A percentile compares a stretch with the other conserved stretches of the same genome.
Evolutionary conservation across 2,888 invertebrate species (phyloP).

Genomic region (Pterostichus madidus): DNA sequence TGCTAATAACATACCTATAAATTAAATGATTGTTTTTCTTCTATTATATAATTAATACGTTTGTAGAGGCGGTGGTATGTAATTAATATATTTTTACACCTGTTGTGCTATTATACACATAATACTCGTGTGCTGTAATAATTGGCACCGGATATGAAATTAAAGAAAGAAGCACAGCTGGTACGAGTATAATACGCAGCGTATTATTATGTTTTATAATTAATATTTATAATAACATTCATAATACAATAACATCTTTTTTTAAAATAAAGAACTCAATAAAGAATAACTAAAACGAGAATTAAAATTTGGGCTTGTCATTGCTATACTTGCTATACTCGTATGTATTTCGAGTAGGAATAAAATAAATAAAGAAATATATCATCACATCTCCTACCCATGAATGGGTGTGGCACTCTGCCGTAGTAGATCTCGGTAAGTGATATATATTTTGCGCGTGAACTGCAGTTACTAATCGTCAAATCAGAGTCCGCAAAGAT

Average conservation of each 20-base stretch:
- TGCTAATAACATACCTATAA: constrained; percentile 7
- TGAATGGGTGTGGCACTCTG: too few relatives aligned
- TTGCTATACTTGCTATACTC: too few relatives aligned
- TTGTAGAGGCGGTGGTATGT: neutral
- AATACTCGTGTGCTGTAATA: constrained; percentile 9
- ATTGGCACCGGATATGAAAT: neutral
- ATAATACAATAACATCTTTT: neutral
- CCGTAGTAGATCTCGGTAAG: too few relatives aligned
- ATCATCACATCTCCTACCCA: too few relatives aligned
- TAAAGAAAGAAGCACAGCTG: constrained; percentile 25
- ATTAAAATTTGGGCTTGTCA: too few relatives aligned
- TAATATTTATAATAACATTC: constrained; percentile 1
- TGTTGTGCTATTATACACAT: constrained; percentile 14
- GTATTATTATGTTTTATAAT: neutral
- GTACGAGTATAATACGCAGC: constrained; percentile 3
- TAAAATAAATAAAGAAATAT: too few relatives aligned
- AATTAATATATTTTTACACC: constrained; percentile 34
- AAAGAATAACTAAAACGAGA: too few relatives aligned
- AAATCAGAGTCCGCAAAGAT: too few relatives aligned
- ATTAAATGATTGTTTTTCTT: constrained; percentile 39
- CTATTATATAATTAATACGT: constrained; percentile 26
- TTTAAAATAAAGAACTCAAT: neutral
- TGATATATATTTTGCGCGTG: too few relatives aligned
- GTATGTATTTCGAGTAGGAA: too few relatives aligned
- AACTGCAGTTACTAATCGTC: too few relatives aligned